These are phyloP conservation scores for Meghimatium bilineatum DNA, from an alignment of 2,888 invertebrate species.

Conservation along the genomic window DNA sequence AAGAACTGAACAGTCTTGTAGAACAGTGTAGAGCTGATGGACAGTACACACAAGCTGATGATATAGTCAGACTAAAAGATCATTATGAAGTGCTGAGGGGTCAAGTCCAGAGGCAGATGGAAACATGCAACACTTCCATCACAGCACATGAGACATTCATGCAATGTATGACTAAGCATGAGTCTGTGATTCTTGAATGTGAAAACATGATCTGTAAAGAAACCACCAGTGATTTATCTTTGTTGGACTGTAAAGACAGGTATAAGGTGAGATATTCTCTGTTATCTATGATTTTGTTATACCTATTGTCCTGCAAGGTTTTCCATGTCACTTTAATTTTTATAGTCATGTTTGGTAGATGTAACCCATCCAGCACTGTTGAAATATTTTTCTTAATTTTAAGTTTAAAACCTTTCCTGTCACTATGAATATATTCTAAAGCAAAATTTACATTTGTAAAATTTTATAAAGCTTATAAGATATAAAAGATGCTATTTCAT, in stretches of 20 bases:
- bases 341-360: no score
- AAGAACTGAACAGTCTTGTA: conserved; percentile 61
- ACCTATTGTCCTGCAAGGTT: no score
- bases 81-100: conserved; percentile 92
- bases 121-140: conserved; percentile 56
- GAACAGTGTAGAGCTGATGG: conserved; percentile 83
- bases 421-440: no score
- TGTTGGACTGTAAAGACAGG: conserved; percentile 63
- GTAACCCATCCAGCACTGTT: no score
- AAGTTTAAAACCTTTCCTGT: no score
- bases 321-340: no score
- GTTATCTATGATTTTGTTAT: not conserved
- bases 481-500: no score
- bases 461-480: no score
- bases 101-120: conserved; percentile 71
- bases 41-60: conserved; percentile 82
- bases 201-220: conserved; percentile 64
- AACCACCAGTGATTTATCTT: conserved; percentile 59
- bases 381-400: no score
- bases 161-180: conserved; percentile 59
- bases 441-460: no score
- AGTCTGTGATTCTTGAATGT: conserved; percentile 59
- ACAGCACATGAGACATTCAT: conserved; percentile 58
- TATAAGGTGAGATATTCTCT: conserved; percentile 62
- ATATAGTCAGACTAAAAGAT: conserved; percentile 86